Conservation (phyloP, 1,140 invertebrate species). For the Drosophila truncata region DNA sequence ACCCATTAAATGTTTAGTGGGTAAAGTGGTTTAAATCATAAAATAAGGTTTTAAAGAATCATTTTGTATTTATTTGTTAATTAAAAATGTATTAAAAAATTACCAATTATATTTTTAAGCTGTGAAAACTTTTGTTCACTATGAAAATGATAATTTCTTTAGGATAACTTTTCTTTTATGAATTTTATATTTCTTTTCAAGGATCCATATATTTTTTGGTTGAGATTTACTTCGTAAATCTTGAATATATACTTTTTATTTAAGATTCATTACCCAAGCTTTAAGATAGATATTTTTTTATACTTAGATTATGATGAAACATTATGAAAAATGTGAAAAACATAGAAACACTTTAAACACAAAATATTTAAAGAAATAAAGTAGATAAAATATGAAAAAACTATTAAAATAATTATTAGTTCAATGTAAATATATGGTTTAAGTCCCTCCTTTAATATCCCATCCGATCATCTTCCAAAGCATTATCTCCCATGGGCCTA, state of each 20-base stretch:
- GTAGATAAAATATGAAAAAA: not conserved
- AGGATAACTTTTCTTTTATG: not conserved
- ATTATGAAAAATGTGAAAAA: too few species aligned
- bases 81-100: not conserved
- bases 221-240: not conserved
- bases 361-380: not conserved
- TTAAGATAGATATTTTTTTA: not conserved
- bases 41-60: too few species aligned
- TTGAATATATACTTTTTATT: not conserved
- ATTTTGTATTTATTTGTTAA: not conserved
- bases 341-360: not conserved
- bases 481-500: constrained; percentile 1
- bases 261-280: not conserved
- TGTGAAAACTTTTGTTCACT: not conserved
- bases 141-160: not conserved
- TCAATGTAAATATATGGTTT: not conserved
- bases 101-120: not conserved
- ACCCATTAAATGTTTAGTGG: not conserved
- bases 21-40: too few species aligned
- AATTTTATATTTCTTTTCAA: not conserved
- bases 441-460: not conserved
- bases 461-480: not conserved
- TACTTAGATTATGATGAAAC: too few species aligned
- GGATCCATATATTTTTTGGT: not conserved
- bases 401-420: too few species aligned